These are phyloP conservation scores for Dorcus parallelipipedus DNA, from an alignment of 2,888 invertebrate genomes.

Conservation along the genomic window DNA sequence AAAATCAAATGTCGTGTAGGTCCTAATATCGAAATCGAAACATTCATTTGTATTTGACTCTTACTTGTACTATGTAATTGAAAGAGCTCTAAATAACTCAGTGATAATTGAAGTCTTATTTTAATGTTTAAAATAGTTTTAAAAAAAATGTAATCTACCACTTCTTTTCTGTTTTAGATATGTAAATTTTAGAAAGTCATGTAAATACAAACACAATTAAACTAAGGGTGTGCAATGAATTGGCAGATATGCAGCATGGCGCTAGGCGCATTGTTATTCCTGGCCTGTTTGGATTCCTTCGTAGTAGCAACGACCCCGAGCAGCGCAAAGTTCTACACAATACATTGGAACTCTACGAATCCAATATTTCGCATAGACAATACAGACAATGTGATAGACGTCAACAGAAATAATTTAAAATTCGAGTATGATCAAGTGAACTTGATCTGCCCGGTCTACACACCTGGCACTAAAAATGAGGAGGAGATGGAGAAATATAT, in stretches of 20 bases:
- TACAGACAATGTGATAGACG: conserved; percentile 94
- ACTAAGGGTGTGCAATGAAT: conserved; percentile 27
- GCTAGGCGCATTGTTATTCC: conserved; percentile 36
- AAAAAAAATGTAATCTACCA: not conserved
- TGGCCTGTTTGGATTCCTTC: conserved; percentile 38
- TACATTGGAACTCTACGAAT: conserved; percentile 50
- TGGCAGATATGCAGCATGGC: conserved; percentile 29
- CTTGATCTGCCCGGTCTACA: conserved; percentile 90
- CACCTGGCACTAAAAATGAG: conserved; percentile 80
- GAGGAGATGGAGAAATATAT: conserved; percentile 93
- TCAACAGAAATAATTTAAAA: conserved; percentile 84
- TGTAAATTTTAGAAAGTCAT: conserved; percentile 23
- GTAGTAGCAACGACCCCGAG: conserved; percentile 44
- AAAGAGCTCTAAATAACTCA: too few species aligned
- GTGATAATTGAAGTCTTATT: too few species aligned
- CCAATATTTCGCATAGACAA: conserved; percentile 88
- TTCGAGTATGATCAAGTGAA: conserved; percentile 96
- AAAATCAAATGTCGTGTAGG: too few species aligned
- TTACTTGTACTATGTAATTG: not conserved
- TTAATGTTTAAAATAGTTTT: not conserved
- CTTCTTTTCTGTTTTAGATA: conserved; percentile 5
- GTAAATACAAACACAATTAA: conserved; percentile 6
- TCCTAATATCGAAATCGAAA: not conserved
- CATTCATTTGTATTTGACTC: not conserved
- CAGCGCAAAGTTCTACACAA: conserved; percentile 48